These are phyloP conservation scores for Opisthograptis luteolata DNA, from an alignment of 2,888 invertebrate genomes.

Conservation along the genomic window DNA sequence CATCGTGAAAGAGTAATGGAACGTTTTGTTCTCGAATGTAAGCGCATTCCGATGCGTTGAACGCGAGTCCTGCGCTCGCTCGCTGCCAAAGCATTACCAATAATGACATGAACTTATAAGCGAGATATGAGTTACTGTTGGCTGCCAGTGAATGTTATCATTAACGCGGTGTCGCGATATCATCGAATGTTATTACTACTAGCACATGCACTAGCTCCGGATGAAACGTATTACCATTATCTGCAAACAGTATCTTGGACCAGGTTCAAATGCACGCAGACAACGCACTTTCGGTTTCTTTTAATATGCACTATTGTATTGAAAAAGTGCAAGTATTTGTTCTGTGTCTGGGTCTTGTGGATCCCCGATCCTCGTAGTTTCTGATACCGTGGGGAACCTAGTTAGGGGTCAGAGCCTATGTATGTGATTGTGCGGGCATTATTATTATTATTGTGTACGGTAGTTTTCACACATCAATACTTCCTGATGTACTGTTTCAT, in stretches of 20 bases:
- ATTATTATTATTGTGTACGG: too few species aligned
- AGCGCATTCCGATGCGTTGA: slow-evolving; percentile 43
- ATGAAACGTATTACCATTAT: slow-evolving; percentile 75
- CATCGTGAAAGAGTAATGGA: slow-evolving; percentile 25
- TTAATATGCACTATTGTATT: too few species aligned
- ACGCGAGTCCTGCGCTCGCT: slow-evolving; percentile 41
- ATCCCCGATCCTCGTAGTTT: too few species aligned
- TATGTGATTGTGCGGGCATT: too few species aligned
- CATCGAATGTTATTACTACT: slow-evolving; percentile 54
- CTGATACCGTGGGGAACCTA: too few species aligned
- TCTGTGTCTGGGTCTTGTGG: too few species aligned
- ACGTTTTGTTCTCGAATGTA: slow-evolving; percentile 42
- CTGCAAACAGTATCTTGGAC: slow-evolving; percentile 80
- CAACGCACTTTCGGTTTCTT: slow-evolving; percentile 67
- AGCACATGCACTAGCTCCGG: slow-evolving; percentile 42
- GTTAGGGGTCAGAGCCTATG: too few species aligned
- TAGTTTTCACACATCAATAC: slow-evolving; percentile 16
- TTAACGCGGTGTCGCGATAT: slow-evolving; percentile 57
- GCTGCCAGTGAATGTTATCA: slow-evolving; percentile 52
- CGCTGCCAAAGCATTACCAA: slow-evolving; percentile 63
- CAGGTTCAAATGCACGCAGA: slow-evolving; percentile 69
- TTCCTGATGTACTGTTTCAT: slow-evolving; percentile 7
- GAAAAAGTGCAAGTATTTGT: too few species aligned
- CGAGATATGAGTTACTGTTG: slow-evolving; percentile 44
- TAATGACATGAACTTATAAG: slow-evolving; percentile 60